phyloP scores from a whole-genome alignment of 2,113 vertebrate genomes.

The Leptobrachium leishanense region DNA sequence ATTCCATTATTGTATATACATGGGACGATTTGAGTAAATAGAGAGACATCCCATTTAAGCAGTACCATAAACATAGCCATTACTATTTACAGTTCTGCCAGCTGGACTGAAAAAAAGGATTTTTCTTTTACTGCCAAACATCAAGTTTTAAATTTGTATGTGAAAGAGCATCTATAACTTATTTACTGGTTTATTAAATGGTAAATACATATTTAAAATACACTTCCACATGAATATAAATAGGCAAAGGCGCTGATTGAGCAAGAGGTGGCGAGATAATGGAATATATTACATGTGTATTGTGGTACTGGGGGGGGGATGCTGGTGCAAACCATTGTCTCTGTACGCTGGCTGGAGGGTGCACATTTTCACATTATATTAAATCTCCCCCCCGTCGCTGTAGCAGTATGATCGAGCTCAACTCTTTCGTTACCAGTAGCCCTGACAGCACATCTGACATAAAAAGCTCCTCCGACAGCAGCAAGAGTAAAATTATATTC shows the following conservation, averaged over 20 bases:
- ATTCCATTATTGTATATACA: conserved; percentile 71
- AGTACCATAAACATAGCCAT: conserved; percentile 77
- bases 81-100: conserved; percentile 71
- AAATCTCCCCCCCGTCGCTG: conserved; percentile 55
- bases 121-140: conserved; percentile 53
- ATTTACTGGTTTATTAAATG: conserved; percentile 69
- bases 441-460: neutral
- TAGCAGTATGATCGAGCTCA: conserved; percentile 48
- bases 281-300: conserved; percentile 68
- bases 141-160: conserved; percentile 34
- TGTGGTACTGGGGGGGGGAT: conserved; percentile 11
- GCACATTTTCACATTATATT: conserved; percentile 55
- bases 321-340: conserved; percentile 61
- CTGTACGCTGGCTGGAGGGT: conserved; percentile 59
- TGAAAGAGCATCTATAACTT: conserved; percentile 70
- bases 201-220: conserved; percentile 74
- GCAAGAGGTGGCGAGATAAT: conserved; percentile 53
- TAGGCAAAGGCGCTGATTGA: conserved; percentile 57
- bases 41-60: conserved; percentile 60
- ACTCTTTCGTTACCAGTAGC: neutral
- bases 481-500: conserved; percentile 31
- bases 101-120: conserved; percentile 52
- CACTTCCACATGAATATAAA: conserved; percentile 67
- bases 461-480: conserved; percentile 44
- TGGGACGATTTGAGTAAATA: conserved; percentile 58